A percentile compares a stretch with the other conserved stretches of the same genome.
These are phyloP conservation scores for Siniperca knerii DNA, from an alignment of 2,113 vertebrate species.

Conservation along the genomic window DNA sequence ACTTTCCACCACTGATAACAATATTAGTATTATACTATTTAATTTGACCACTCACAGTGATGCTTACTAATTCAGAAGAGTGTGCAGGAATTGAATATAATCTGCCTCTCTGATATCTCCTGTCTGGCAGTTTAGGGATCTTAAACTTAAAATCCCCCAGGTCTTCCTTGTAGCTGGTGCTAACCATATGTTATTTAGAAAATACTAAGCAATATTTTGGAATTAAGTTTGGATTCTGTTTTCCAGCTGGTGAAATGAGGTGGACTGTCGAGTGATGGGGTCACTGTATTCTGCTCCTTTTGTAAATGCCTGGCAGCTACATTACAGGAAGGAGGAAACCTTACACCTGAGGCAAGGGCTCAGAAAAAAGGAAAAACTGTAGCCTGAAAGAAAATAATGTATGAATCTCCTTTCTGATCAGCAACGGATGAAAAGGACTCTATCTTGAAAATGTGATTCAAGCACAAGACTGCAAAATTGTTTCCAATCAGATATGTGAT, in stretches of 20 bases:
- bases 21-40: too few relatives aligned
- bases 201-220: background rate
- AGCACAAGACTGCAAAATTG: background rate
- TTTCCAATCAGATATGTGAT: background rate
- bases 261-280: background rate
- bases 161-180: background rate
- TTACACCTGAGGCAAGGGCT: background rate
- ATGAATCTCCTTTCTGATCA: slow-evolving; percentile 21
- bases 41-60: background rate
- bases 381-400: slow-evolving; percentile 16
- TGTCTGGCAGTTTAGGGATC: background rate
- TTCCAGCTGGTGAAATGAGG: background rate
- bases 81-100: background rate
- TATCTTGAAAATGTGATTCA: slow-evolving; percentile 9
- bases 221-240: background rate
- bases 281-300: background rate
- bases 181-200: background rate
- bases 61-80: background rate
- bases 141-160: too few relatives aligned
- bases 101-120: background rate
- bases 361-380: background rate
- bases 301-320: background rate
- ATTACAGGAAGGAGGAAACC: slow-evolving; percentile 5
- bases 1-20: too few relatives aligned
- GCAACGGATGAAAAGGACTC: slow-evolving; percentile 17